These are phyloP conservation scores for Paramormyrops hopkinsi DNA, from an alignment of 2,797 vertebrate species.

Conservation along the genomic window DNA sequence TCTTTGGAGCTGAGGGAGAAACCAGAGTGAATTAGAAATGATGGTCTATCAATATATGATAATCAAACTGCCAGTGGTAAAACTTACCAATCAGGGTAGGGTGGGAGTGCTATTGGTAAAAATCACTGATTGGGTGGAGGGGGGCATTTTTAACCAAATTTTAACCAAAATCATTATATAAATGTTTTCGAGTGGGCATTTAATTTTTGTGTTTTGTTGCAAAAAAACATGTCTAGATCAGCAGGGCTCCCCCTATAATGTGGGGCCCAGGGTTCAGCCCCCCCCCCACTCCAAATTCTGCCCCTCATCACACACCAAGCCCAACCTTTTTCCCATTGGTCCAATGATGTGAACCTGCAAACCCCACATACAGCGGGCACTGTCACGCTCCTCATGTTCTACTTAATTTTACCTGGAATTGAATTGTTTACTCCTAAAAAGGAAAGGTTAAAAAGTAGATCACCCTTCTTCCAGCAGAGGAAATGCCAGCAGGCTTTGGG, in stretches of 20 bases:
- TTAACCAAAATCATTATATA: background rate
- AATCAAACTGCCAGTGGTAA: background rate
- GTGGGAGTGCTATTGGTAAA: background rate
- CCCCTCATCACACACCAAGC: background rate
- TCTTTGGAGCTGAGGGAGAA: background rate
- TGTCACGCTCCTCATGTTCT: background rate
- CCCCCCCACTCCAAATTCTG: background rate
- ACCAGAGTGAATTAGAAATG: background rate
- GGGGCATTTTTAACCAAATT: background rate
- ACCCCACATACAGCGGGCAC: background rate
- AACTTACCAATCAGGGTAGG: background rate
- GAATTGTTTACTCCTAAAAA: slow-evolving; percentile 1
- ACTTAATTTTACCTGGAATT: background rate
- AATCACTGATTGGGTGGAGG: background rate
- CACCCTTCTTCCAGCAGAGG: background rate
- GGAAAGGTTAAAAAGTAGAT: background rate
- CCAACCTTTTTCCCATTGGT: background rate
- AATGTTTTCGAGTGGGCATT: background rate
- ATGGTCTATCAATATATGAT: background rate
- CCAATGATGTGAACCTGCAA: background rate
- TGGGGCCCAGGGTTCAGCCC: background rate
- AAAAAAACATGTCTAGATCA: background rate
- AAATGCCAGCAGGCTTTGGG: background rate
- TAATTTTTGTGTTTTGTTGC: background rate
- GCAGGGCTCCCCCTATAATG: background rate